Conservation (phyloP, 2,113 vertebrate species). For the Oncorhynchus nerka region DNA sequence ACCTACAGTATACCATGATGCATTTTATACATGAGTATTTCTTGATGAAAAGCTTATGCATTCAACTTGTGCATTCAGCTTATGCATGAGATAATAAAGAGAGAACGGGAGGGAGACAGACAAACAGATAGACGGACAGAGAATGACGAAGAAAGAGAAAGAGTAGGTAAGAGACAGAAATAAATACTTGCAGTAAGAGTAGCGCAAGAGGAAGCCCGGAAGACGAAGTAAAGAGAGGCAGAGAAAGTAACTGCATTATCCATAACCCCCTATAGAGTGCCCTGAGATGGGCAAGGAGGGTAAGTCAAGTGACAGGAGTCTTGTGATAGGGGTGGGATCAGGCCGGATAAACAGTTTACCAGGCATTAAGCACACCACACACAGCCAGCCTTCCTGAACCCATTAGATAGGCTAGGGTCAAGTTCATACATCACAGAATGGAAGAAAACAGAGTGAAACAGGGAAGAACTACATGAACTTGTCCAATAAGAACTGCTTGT, state of each 20-base stretch:
- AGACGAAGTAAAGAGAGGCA: neutral
- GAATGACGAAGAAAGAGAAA: neutral
- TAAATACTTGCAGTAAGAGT: no score
- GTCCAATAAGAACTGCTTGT: no score
- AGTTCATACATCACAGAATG: no score
- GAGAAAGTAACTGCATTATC: slow-evolving; percentile 53
- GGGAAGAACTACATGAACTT: no score
- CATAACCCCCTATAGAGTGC: slow-evolving; percentile 54
- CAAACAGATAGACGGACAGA: neutral
- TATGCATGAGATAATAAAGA: neutral
- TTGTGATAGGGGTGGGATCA: slow-evolving; percentile 58
- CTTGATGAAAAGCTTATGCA: neutral
- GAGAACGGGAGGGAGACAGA: neutral
- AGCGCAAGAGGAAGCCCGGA: no score
- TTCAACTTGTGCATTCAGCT: neutral
- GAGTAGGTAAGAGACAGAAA: no score
- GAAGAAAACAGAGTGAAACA: no score
- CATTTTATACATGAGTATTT: neutral
- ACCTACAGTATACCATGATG: neutral
- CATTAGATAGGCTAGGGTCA: no score
- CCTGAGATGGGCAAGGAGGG: slow-evolving; percentile 51
- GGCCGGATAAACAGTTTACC: slow-evolving; percentile 56
- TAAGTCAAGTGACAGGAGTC: slow-evolving; percentile 66
- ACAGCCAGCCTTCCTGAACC: neutral
- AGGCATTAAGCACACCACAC: slow-evolving; percentile 26